Evolutionary conservation across 2,888 invertebrate species (phyloP).

Genomic region (Megaustenia siamemsis): DNA sequence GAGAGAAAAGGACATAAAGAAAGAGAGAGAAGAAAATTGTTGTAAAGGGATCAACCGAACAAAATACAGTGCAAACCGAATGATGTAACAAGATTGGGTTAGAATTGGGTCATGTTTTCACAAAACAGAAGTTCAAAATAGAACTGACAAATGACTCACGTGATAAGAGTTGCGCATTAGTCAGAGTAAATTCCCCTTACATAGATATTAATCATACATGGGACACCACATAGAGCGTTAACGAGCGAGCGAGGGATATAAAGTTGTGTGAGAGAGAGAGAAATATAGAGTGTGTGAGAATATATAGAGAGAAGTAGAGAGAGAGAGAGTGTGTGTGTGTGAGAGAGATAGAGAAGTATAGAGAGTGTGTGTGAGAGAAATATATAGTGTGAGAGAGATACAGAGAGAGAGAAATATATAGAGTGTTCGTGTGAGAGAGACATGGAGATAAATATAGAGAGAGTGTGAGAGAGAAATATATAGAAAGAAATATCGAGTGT

Average conservation of each 20-base stretch:
- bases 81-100: not conserved
- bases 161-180: not conserved
- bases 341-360: not conserved
- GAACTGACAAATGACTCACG: not conserved
- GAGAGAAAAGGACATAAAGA: not conserved
- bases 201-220: not conserved
- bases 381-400: not conserved
- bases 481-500: not conserved
- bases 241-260: not conserved
- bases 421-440: slow-evolving; percentile 1
- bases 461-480: not conserved
- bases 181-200: not conserved
- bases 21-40: slow-evolving; percentile 1
- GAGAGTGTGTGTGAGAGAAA: not conserved
- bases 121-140: not conserved
- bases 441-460: slow-evolving; percentile 17
- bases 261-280: not conserved
- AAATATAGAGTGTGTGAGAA: not conserved
- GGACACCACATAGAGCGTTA: not conserved
- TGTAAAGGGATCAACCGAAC: no score
- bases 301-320: not conserved
- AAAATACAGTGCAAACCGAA: not conserved
- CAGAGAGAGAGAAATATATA: slow-evolving; percentile 23
- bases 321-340: not conserved
- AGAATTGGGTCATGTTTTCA: not conserved